A percentile compares a stretch with the other conserved stretches of the same genome.
Conservation (phyloP, 2,113 vertebrate genomes). For the Aix galericulata region DNA sequence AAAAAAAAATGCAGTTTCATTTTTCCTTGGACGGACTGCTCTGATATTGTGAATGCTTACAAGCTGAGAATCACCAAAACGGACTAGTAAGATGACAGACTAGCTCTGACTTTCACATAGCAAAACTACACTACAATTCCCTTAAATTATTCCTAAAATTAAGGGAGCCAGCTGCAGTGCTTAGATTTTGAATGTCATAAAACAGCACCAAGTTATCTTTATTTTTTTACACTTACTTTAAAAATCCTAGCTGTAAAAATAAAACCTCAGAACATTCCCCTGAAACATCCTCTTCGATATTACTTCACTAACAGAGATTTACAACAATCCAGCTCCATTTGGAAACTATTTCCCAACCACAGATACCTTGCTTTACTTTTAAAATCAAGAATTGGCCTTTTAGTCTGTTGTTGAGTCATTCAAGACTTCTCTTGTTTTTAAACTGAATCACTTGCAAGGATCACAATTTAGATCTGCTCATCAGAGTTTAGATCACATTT, state of each 20-base stretch:
- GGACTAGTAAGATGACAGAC: neutral
- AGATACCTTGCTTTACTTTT: neutral
- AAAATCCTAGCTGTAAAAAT: neutral
- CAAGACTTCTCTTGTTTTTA: neutral
- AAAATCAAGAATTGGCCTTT: neutral
- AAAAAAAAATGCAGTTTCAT: neutral
- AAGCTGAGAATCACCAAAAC: neutral
- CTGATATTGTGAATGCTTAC: neutral
- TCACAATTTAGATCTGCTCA: neutral
- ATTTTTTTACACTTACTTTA: neutral
- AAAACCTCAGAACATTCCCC: neutral
- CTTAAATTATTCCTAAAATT: neutral
- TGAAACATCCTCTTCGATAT: neutral
- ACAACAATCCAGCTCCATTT: neutral
- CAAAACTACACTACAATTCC: neutral
- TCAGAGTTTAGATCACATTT: too few relatives aligned
- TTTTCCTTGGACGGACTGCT: neutral
- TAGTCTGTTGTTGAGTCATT: neutral
- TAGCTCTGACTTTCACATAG: neutral
- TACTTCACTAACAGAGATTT: neutral
- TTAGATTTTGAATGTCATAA: neutral
- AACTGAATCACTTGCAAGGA: neutral
- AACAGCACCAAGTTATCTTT: neutral
- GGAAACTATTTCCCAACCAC: neutral
- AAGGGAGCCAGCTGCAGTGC: neutral